A percentile compares a stretch with the other conserved stretches of the same genome.
Evolutionary conservation across 2,113 vertebrate genomes (phyloP).

Genomic region (Xiphophorus couchianus): DNA sequence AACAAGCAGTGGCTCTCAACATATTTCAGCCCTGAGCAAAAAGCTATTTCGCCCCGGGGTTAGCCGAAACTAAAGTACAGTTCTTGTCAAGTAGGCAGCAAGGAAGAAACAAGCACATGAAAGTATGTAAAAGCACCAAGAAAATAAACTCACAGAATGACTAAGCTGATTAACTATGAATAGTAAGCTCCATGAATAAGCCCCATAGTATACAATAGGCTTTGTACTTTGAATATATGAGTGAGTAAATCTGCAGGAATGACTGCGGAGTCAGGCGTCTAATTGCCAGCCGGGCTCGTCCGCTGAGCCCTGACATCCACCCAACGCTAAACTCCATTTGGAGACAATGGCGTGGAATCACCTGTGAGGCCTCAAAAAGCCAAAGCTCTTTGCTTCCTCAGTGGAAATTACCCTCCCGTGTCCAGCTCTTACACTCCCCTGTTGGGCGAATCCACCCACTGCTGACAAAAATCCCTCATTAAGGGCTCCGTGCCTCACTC

Average conservation of each 20-base stretch:
- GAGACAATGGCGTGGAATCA: slow-evolving; percentile 59
- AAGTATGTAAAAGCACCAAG: slow-evolving; percentile 45
- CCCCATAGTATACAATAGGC: slow-evolving; percentile 57
- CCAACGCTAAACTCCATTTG: slow-evolving; percentile 54
- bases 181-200: slow-evolving; percentile 61
- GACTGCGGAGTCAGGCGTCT: slow-evolving; percentile 38
- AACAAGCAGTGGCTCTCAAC: slow-evolving; percentile 37
- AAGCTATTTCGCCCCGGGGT: slow-evolving; percentile 53
- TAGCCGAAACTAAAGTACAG: slow-evolving; percentile 20
- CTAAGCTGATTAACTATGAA: slow-evolving; percentile 74
- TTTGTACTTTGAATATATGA: slow-evolving; percentile 65
- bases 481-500: slow-evolving; percentile 69
- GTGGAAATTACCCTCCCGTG: slow-evolving; percentile 57
- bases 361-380: slow-evolving; percentile 63
- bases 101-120: slow-evolving; percentile 43
- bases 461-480: slow-evolving; percentile 75
- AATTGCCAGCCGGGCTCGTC: slow-evolving; percentile 44
- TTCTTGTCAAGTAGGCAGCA: slow-evolving; percentile 30
- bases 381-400: slow-evolving; percentile 48
- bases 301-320: slow-evolving; percentile 55
- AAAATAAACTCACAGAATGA: slow-evolving; percentile 66
- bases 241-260: slow-evolving; percentile 49
- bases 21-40: slow-evolving; percentile 61
- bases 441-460: slow-evolving; percentile 68
- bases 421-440: slow-evolving; percentile 43